Conservation (phyloP, 2,888 invertebrate species). For the Malacosoma neustria region DNA sequence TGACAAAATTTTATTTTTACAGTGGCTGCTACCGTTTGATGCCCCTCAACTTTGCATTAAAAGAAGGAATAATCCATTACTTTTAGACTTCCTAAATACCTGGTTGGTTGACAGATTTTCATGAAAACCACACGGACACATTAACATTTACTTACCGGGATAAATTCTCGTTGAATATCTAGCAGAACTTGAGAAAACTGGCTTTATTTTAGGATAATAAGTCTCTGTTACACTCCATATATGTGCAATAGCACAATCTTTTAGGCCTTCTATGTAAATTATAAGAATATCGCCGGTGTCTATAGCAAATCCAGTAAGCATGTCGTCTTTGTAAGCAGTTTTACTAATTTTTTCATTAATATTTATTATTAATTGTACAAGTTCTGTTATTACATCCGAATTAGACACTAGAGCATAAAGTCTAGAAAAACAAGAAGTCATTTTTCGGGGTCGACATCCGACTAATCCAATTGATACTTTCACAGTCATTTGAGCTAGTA, state of each 20-base stretch:
- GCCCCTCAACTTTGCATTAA: no score
- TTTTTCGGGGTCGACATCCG: slow-evolving; percentile 38
- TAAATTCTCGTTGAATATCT: slow-evolving; percentile 42
- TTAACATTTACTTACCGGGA: slow-evolving; percentile 43
- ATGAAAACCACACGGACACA: no score
- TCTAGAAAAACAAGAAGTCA: slow-evolving; percentile 34
- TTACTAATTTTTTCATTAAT: slow-evolving; percentile 30
- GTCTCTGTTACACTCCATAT: slow-evolving; percentile 47
- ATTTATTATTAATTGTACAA: slow-evolving; percentile 30
- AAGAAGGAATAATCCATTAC: no score
- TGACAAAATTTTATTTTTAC: no score
- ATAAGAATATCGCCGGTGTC: slow-evolving; percentile 41
- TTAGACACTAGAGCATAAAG: slow-evolving; percentile 35
- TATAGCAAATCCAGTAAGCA: slow-evolving; percentile 52
- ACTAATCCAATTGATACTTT: slow-evolving; percentile 50
- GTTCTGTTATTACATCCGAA: slow-evolving; percentile 20
- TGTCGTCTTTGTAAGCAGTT: slow-evolving; percentile 16
- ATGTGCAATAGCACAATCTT: slow-evolving; percentile 38
- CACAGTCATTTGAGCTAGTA: slow-evolving; percentile 52
- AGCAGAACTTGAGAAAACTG: slow-evolving; percentile 40
- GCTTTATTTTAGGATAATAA: slow-evolving; percentile 33
- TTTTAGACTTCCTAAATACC: no score
- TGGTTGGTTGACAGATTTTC: no score
- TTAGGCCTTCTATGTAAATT: slow-evolving; percentile 49
- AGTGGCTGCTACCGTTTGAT: no score